phyloP scores from a whole-genome alignment of 2,797 vertebrate genomes.

The Morus bassanus region DNA sequence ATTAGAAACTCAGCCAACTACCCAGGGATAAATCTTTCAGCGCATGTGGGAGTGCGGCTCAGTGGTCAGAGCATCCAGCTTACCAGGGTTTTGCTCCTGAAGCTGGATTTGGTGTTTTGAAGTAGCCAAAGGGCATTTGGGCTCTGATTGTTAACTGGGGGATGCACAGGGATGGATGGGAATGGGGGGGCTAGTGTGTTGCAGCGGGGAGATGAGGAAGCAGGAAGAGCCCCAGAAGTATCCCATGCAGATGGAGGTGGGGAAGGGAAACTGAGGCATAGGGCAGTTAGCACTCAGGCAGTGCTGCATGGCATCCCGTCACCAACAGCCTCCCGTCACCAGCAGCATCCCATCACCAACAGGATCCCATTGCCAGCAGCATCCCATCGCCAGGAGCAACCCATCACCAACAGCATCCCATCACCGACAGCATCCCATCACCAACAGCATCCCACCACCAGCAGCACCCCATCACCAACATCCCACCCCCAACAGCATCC shows the following conservation, averaged over 20 bases:
- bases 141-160: background rate
- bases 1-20: conserved; percentile 12
- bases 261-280: background rate
- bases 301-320: too few relatives aligned
- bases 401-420: fast-evolving
- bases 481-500: fast-evolving
- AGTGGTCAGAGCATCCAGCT: background rate
- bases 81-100: background rate
- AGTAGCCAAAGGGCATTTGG: background rate
- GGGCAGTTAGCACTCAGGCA: background rate
- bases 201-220: fast-evolving
- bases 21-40: conserved; percentile 24
- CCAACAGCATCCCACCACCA: too few relatives aligned
- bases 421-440: background rate
- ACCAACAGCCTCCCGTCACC: fast-evolving
- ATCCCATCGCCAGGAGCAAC: fast-evolving
- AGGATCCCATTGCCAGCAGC: fast-evolving
- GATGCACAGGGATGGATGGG: background rate
- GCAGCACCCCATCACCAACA: background rate
- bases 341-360: fast-evolving
- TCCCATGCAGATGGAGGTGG: background rate
- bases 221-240: background rate
- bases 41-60: background rate
- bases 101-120: background rate
- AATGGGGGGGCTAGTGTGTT: background rate